phyloP scores from a whole-genome alignment of 1,140 invertebrate genomes.

The Drosophila ficusphila region DNA sequence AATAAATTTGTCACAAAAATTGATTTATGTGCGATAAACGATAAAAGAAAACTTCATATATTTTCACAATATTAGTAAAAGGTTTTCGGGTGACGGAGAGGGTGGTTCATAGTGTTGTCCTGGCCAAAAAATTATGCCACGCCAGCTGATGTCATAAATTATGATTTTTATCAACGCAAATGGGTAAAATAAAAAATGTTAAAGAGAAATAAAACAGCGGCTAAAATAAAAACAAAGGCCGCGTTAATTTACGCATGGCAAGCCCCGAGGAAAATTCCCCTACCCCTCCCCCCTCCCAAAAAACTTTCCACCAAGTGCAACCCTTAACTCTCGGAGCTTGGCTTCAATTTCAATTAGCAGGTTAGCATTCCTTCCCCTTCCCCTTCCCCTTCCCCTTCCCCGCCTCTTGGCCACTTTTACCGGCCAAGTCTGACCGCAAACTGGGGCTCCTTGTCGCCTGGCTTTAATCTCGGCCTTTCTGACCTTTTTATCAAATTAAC shows the following conservation, averaged over 20 bases:
- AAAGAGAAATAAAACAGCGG: conserved; percentile 46
- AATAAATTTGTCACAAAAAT: conserved; percentile 84
- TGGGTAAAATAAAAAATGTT: conserved; percentile 75
- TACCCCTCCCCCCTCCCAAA: no score
- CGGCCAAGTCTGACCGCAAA: conserved; percentile 22
- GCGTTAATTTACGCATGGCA: conserved; percentile 75
- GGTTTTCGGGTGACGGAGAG: conserved; percentile 23
- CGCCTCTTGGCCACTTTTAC: not conserved
- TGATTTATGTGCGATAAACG: conserved; percentile 83
- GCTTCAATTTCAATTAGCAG: conserved; percentile 63
- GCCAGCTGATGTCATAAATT: conserved; percentile 80
- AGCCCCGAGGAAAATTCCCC: conserved; percentile 20
- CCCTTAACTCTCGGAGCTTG: conserved; percentile 31
- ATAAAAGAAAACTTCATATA: conserved; percentile 72
- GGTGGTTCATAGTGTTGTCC: conserved; percentile 21
- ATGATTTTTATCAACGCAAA: conserved; percentile 82
- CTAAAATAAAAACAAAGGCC: conserved; percentile 57
- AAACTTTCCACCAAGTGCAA: conserved; percentile 45
- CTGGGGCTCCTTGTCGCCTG: conserved; percentile 50
- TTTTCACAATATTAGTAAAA: conserved; percentile 57
- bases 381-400: not conserved
- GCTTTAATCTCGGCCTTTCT: conserved; percentile 71
- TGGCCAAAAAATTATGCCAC: conserved; percentile 69
- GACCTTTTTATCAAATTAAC: conserved; percentile 84
- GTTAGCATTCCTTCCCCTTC: conserved; percentile 5